A percentile compares a stretch with the other conserved stretches of the same genome.
Conservation (phyloP, 1,140 invertebrate genomes). For the Pogonus chalceus region DNA sequence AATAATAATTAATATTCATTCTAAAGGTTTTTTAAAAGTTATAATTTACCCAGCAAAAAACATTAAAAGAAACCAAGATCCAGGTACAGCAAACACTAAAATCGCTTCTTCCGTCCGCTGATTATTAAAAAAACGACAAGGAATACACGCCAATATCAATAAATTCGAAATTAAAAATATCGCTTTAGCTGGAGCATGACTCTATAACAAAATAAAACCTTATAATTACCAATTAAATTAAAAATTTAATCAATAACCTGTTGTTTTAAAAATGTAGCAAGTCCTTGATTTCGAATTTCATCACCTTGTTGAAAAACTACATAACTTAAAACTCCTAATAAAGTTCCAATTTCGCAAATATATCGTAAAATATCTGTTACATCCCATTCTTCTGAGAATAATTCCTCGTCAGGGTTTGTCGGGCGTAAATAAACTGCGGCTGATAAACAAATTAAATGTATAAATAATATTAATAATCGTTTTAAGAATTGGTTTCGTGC, state of each 20-base stretch:
- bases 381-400: slow-evolving; percentile 46
- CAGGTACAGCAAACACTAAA: slow-evolving; percentile 82
- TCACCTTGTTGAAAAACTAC: slow-evolving; percentile 86
- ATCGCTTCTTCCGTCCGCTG: slow-evolving; percentile 81
- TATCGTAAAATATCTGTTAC: slow-evolving; percentile 43
- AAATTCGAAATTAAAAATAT: slow-evolving; percentile 90
- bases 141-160: slow-evolving; percentile 85
- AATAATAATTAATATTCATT: neutral
- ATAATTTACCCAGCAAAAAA: slow-evolving; percentile 90
- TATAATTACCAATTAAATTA: neutral
- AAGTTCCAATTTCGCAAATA: slow-evolving; percentile 72
- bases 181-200: slow-evolving; percentile 85
- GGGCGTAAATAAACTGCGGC: slow-evolving; percentile 83
- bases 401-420: slow-evolving; percentile 41
- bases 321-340: slow-evolving; percentile 76
- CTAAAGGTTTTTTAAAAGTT: neutral
- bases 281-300: slow-evolving; percentile 88
- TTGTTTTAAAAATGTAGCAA: slow-evolving; percentile 83
- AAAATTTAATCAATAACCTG: slow-evolving; percentile 51
- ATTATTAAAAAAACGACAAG: slow-evolving; percentile 66
- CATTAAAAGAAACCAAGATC: slow-evolving; percentile 94
- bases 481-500: slow-evolving; percentile 88
- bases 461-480: slow-evolving; percentile 71
- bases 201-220: slow-evolving; percentile 45
- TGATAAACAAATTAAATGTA: slow-evolving; percentile 82